phyloP scores from a whole-genome alignment of 2,888 invertebrate genomes.

The Paralinhomoeus sp. region DNA sequence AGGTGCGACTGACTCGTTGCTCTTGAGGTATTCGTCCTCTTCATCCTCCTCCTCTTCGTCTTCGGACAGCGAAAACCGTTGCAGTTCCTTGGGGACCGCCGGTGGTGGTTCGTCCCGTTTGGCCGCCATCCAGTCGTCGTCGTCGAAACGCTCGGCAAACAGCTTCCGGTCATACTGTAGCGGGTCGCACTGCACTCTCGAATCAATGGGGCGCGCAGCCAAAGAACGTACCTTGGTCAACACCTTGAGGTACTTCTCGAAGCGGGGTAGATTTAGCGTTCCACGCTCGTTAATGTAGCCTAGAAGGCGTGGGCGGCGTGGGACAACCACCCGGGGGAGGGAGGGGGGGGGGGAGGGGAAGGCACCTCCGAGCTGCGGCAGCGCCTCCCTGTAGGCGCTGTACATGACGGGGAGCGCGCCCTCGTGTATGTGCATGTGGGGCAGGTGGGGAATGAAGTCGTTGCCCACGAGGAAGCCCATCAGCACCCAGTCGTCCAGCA shows the following conservation, averaged over 20 bases:
- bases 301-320: conserved; percentile 24
- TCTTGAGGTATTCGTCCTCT: too few relatives aligned
- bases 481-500: conserved; percentile 92
- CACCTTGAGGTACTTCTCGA: conserved; percentile 46
- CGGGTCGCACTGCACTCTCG: too few relatives aligned
- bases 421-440: conserved; percentile 72
- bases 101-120: too few relatives aligned
- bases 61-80: too few relatives aligned
- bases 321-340: conserved; percentile 1
- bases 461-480: too few relatives aligned
- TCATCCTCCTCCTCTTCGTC: too few relatives aligned
- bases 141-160: conserved; percentile 33
- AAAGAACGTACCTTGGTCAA: conserved; percentile 9
- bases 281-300: conserved; percentile 84
- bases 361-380: conserved; percentile 62
- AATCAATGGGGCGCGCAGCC: not conserved
- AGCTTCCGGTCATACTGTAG: conserved; percentile 11
- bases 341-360: not conserved
- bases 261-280: conserved; percentile 50
- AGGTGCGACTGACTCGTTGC: too few relatives aligned
- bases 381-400: conserved; percentile 44
- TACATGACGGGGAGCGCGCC: conserved; percentile 64
- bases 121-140: conserved; percentile 25
- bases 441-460: conserved; percentile 87
- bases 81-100: too few relatives aligned